phyloP scores from a whole-genome alignment of 2,797 vertebrate species.

The Micromesistius poutassou region DNA sequence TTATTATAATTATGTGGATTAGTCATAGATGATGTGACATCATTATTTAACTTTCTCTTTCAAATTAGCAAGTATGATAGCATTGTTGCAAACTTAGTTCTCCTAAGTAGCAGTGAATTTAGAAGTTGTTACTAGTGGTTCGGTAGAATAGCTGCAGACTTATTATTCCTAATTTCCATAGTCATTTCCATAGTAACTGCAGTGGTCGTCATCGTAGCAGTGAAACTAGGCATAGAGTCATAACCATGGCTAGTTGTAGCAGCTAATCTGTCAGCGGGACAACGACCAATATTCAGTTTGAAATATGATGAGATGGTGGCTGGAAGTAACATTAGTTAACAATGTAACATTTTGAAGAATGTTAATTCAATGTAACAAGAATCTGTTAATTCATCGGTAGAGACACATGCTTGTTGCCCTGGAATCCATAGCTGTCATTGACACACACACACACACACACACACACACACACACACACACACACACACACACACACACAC shows the following conservation, averaged over 20 bases:
- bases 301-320: conserved; percentile 10
- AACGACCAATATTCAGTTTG: neutral
- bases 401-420: neutral
- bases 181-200: neutral
- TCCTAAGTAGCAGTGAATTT: neutral
- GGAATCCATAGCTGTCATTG: neutral
- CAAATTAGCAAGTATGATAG: neutral
- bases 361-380: too few relatives aligned
- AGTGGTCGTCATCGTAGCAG: neutral
- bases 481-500: too few relatives aligned
- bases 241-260: neutral
- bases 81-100: neutral
- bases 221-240: neutral
- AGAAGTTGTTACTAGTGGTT: neutral
- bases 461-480: neutral
- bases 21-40: neutral
- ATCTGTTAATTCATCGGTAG: conserved; percentile 37
- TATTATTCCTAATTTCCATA: neutral
- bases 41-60: neutral
- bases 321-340: conserved; percentile 34
- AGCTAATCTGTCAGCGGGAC: neutral
- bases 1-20: neutral
- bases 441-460: neutral
- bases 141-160: neutral
- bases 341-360: too few relatives aligned